These are phyloP conservation scores for Macaria liturata DNA, from an alignment of 2,888 invertebrate genomes.

Conservation along the genomic window DNA sequence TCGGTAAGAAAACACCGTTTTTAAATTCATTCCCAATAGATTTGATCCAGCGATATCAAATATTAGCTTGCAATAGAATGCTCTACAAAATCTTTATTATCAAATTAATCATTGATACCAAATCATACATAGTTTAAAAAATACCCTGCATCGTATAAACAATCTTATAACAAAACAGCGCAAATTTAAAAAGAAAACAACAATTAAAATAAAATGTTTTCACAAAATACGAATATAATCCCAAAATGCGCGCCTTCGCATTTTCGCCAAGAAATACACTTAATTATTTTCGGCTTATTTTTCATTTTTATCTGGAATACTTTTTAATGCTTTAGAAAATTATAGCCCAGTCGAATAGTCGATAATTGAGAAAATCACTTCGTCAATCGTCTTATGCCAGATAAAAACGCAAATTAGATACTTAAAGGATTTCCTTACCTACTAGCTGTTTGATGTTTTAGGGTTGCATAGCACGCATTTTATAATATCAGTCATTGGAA, in stretches of 20 bases:
- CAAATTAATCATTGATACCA: no score
- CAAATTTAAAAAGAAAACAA: not conserved
- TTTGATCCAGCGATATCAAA: no score
- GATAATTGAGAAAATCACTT: slow-evolving; percentile 73
- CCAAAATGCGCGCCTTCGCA: slow-evolving; percentile 19
- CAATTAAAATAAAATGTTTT: not conserved
- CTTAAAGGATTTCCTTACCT: slow-evolving; percentile 64
- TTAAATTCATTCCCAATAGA: no score
- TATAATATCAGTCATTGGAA: no score
- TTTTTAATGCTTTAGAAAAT: slow-evolving; percentile 62
- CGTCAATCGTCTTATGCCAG: slow-evolving; percentile 65
- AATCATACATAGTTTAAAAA: no score
- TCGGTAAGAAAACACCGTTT: no score
- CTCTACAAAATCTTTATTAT: no score
- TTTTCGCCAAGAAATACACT: slow-evolving; percentile 51
- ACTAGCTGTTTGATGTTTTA: slow-evolving; percentile 26
- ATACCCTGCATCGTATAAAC: no score
- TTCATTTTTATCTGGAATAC: slow-evolving; percentile 57
- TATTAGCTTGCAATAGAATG: no score
- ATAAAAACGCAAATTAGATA: slow-evolving; percentile 70
- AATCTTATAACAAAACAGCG: no score
- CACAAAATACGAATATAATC: not conserved
- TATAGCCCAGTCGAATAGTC: slow-evolving; percentile 64
- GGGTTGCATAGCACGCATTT: no score
- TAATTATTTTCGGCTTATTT: slow-evolving; percentile 71